Evolutionary conservation across 2,113 vertebrate genomes (phyloP), one percentile per base, ranked within the genome.

Genomic region (Ochotona curzoniae): DNA sequence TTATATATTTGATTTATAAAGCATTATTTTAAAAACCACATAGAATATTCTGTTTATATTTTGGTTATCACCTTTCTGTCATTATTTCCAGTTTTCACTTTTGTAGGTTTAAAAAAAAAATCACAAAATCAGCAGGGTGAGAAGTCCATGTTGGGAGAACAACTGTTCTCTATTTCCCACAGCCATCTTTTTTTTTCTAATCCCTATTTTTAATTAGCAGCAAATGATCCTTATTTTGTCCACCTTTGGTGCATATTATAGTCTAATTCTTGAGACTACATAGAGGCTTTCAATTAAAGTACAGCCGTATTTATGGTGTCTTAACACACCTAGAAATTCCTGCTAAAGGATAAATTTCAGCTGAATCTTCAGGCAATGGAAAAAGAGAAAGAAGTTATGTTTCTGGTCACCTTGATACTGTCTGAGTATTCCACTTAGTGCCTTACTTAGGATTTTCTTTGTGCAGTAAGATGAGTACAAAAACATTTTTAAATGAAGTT

Each of bases 161-260:
- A 96, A 96, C 93, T 96, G 93, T 93, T 93, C 95, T 54, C 90
- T 76, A 26, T 47, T 97, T 94, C 79, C 87, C 91, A 71, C 61
- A 94, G 90, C 94, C 82, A 60, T 94, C 74, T 94, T 86, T 78
- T 44, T 44, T 44, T 71, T 73, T 84, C 86, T 95, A 92, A 85
- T 64, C 70, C 91, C 1, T 4, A 35, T 78, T 63, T 90, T 97
- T 94, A 93, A 54, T 79, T 97, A 87, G 64, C 93, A 67, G 82
- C 92, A 95, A 94, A 95, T 61, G 91, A 69, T 73, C 90, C 28
- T 11, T 89, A 32, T 26, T 96, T 97, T 81, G 79, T 84, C n/a
- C 88, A 95, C 15, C 83, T 91, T 66, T 84, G 63, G 92, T 57
- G 94, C 70, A 79, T 69, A 95, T 93, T 91, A 76, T 69, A 86